These are phyloP conservation scores for Epinephelus coioides DNA, from an alignment of 2,797 vertebrate genomes.

Conservation along the genomic window DNA sequence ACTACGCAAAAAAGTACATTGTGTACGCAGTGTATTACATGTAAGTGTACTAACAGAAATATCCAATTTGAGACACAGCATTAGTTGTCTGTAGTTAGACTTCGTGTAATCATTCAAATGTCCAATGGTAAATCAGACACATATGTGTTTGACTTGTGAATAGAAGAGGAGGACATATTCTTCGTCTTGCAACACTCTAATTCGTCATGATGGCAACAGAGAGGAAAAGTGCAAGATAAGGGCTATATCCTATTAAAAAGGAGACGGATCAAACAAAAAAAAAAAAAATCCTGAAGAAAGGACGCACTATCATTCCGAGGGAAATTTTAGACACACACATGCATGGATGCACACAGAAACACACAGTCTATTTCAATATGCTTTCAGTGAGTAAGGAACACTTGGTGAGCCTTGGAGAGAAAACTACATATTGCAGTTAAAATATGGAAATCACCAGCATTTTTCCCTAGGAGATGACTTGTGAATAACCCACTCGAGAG, in stretches of 20 bases:
- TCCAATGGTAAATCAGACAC: conserved; percentile 24
- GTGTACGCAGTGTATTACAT: too few relatives aligned
- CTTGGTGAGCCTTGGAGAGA: conserved; percentile 57
- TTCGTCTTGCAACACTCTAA: conserved; percentile 46
- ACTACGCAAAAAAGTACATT: too few relatives aligned
- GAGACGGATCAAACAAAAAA: conserved; percentile 29
- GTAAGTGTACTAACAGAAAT: too few relatives aligned
- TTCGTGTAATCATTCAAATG: conserved; percentile 24
- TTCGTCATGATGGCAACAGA: conserved; percentile 62
- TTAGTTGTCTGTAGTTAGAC: background rate
- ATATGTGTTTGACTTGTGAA: conserved; percentile 31
- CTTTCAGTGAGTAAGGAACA: conserved; percentile 61
- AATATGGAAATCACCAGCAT: conserved; percentile 79
- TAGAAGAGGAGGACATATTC: conserved; percentile 33
- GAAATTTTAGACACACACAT: conserved; percentile 22
- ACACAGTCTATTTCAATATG: conserved; percentile 57
- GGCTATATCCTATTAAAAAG: conserved; percentile 64
- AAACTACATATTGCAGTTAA: conserved; percentile 78
- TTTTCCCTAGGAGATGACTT: conserved; percentile 69
- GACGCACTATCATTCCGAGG: background rate
- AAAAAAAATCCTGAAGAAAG: conserved; percentile 15
- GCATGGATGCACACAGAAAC: conserved; percentile 29
- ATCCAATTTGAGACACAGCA: too few relatives aligned
- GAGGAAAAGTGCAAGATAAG: conserved; percentile 53
- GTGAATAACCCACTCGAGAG: conserved; percentile 67